Conservation (phyloP, 2,113 vertebrate species). For the Crotophaga sulcirostris region DNA sequence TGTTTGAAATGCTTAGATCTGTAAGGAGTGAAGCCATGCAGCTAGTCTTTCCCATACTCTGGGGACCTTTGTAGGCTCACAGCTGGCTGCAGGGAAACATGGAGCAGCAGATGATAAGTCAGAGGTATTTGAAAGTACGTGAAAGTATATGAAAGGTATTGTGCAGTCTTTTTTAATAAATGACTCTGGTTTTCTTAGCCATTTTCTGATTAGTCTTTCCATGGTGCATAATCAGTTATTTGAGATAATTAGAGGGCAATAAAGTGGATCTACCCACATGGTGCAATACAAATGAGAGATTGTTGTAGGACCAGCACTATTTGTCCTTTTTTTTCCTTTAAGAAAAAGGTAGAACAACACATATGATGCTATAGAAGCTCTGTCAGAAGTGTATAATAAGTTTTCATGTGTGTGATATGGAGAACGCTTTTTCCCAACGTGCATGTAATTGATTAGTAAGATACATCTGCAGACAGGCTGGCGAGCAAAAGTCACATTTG, state of each 20-base stretch:
- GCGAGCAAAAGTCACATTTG: not conserved
- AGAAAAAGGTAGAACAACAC: not conserved
- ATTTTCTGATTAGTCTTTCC: not conserved
- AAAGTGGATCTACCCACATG: not conserved
- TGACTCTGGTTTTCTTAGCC: not conserved
- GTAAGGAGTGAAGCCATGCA: not conserved
- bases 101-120: not conserved
- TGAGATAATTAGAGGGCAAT: not conserved
- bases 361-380: not conserved
- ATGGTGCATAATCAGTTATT: not conserved
- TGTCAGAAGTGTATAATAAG: not conserved
- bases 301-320: not conserved
- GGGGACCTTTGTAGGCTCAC: not conserved
- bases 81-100: not conserved
- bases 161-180: not conserved
- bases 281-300: not conserved
- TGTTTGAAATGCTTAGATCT: not conserved
- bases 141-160: not conserved
- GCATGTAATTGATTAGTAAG: not conserved
- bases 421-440: accelerated
- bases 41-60: not conserved
- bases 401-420: not conserved
- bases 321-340: not conserved
- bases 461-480: not conserved
- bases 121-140: not conserved